phyloP scores from a whole-genome alignment of 92 coral and sea anemone species.

The Parazoanthus darwini region DNA sequence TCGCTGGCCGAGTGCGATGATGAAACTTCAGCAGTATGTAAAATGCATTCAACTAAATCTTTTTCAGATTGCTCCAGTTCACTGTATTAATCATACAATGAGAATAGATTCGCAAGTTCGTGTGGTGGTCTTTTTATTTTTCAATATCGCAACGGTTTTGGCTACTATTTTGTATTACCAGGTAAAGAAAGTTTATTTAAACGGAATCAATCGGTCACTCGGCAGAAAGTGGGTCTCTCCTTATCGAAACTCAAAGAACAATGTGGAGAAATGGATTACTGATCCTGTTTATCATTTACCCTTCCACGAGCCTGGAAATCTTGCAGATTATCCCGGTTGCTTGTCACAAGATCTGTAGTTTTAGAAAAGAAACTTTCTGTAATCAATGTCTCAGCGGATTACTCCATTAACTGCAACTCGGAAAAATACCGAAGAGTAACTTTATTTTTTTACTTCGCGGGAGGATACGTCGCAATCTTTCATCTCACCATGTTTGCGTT shows the following conservation, averaged over 20 bases:
- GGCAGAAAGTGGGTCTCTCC: background rate
- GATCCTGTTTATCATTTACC: constrained; percentile 53
- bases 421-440: constrained; percentile 41
- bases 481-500: constrained; percentile 11
- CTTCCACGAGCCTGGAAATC: constrained; percentile 56
- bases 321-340: constrained; percentile 46
- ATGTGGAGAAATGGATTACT: constrained; percentile 47
- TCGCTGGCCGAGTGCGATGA: no score
- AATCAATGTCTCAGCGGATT: constrained; percentile 56
- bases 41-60: no score
- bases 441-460: constrained; percentile 15
- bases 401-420: constrained; percentile 54
- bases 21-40: no score
- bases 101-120: no score
- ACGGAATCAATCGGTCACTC: background rate
- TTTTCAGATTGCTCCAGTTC: no score
- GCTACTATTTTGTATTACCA: constrained; percentile 30
- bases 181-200: constrained; percentile 14
- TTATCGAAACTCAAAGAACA: constrained; percentile 28
- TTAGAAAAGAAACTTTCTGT: constrained; percentile 18
- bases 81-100: no score
- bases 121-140: no score
- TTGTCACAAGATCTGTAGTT: constrained; percentile 57
- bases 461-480: constrained; percentile 23
- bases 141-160: constrained; percentile 9